Conservation (phyloP, 2,113 vertebrate species). For the Phalacrocorax carbo region DNA sequence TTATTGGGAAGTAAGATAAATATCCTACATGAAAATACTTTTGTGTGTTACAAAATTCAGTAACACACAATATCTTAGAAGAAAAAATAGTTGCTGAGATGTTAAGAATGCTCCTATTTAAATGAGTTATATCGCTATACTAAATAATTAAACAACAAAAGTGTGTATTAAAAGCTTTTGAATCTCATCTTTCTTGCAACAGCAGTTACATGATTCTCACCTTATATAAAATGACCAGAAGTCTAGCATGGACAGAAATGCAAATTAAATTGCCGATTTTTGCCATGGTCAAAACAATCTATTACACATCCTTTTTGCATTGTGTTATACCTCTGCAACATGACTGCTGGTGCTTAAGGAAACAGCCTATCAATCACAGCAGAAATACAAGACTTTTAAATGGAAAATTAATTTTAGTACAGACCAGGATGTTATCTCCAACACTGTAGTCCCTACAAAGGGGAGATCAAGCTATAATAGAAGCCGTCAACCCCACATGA, state of each 20-base stretch:
- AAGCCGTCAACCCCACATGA: conserved; percentile 36
- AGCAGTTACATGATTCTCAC: neutral
- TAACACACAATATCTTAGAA: neutral
- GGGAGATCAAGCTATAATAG: conserved; percentile 25
- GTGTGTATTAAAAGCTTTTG: neutral
- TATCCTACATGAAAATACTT: neutral
- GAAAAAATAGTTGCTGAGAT: neutral
- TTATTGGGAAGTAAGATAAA: neutral
- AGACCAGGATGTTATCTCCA: neutral
- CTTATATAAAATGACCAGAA: neutral
- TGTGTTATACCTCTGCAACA: conserved; percentile 14
- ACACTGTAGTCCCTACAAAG: neutral
- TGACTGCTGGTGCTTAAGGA: conserved; percentile 36
- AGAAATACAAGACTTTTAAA: conserved; percentile 47
- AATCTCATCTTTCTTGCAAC: neutral
- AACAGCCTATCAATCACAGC: conserved; percentile 33
- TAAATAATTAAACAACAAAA: neutral
- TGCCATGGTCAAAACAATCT: neutral
- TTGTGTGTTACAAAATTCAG: neutral
- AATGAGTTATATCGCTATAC: neutral
- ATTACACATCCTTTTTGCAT: neutral
- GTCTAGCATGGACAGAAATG: neutral
- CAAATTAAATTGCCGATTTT: neutral
- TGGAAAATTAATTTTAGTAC: conserved; percentile 29
- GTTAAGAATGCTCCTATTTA: neutral